Evolutionary conservation across 2,797 vertebrate genomes (phyloP), one percentile per base, ranked within the genome.

Genomic region (Galagoides demidoff): DNA sequence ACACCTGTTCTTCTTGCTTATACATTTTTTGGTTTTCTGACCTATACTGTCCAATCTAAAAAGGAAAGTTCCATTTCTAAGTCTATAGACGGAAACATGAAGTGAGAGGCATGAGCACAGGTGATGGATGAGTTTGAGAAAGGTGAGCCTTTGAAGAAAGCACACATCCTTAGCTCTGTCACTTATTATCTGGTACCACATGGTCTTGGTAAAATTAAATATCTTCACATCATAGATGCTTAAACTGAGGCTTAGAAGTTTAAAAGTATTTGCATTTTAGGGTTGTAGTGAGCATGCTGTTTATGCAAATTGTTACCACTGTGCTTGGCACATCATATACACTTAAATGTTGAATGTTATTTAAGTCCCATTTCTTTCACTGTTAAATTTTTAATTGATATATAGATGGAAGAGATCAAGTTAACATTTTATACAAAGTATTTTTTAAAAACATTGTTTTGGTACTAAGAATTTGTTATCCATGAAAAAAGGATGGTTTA

Each of bases 351-450:
- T 79, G 25, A 52, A 25, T 64, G n/a, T 82, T 95, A 87, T 78
- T 89, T 87, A 43, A 78, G 34, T 49, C 34, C 82, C 68, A 0
- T 23, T 89, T 86, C 7, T 37, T 86, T 74, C 63, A 70, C 57
- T 70, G 5, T 87, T 68, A 52, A 31, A 39, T 39, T 34, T 85
- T 79, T 52, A 64, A 55, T 43, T 85, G 52, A 14, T 27, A n/a
- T 64, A 52, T 34, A 7, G 31, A n/a, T 13, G 16, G n/a, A 90
- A 17, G 37, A 49, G 22, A 66, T 29, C 17, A 55, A n/a, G 1
- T 82, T 66, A 81, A 25, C 63, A 90, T 76, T 94, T 92, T 66
- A 49, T 61, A 29, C 37, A 95, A 76, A 89, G 81, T 64, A 2
- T 1, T 74, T 76, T 77, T 61, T 43, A 9, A 25, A 77, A 77